Evolutionary conservation across 23 tunicate genomes (phyloP).

Genomic region (Styela clava): DNA sequence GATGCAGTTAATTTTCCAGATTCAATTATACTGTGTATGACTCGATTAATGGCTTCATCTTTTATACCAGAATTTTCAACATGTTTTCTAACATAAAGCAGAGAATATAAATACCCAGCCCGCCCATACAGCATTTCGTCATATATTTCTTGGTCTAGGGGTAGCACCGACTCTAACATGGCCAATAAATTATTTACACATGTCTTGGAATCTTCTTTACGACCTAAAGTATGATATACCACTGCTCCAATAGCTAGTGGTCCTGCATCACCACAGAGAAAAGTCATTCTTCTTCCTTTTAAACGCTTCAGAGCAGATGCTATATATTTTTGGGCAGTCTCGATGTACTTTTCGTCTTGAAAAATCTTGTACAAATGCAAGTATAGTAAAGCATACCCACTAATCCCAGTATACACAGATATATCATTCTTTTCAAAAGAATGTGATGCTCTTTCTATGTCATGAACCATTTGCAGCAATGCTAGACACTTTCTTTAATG

Average conservation of each 20-base stretch:
- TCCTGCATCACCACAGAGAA: slow-evolving; percentile 30
- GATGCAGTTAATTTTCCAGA: slow-evolving; percentile 48
- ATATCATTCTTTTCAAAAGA: not conserved
- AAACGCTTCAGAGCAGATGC: not conserved
- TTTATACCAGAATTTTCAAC: slow-evolving; percentile 21
- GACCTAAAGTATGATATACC: not conserved
- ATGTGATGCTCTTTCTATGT: slow-evolving; percentile 1
- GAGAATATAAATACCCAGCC: slow-evolving; percentile 73
- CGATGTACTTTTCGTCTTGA: not conserved
- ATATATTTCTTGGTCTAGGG: not conserved
- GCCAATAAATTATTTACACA: not conserved
- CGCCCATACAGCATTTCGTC: slow-evolving; percentile 39
- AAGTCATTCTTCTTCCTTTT: slow-evolving; percentile 16
- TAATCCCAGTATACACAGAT: slow-evolving; percentile 20
- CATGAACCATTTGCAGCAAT: slow-evolving; percentile 5
- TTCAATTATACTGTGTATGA: slow-evolving; percentile 38
- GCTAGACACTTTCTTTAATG: slow-evolving; percentile 2
- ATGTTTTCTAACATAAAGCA: slow-evolving; percentile 42
- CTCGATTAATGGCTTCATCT: slow-evolving; percentile 16
- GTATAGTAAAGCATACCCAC: slow-evolving; percentile 7
- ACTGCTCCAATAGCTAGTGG: slow-evolving; percentile 28
- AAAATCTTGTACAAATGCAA: slow-evolving; percentile 14
- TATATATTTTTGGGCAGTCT: not conserved
- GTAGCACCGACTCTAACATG: not conserved
- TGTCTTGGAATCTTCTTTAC: not conserved